These are phyloP conservation scores for Sinopyrophorus schimmeli DNA, from an alignment of 2,888 invertebrate genomes.

Conservation along the genomic window DNA sequence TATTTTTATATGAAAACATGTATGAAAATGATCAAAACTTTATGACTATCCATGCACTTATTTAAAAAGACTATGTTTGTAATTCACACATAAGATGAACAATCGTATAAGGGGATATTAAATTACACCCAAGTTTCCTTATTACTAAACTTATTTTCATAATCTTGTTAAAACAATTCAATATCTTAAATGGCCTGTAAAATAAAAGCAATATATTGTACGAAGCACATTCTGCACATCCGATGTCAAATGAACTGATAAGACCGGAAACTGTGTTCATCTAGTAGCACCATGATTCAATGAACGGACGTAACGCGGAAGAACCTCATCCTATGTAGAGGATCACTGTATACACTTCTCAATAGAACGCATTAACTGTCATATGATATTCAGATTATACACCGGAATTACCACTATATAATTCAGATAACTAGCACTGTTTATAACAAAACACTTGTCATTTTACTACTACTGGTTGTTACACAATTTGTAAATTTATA, in stretches of 20 bases:
- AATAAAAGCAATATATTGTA: slow-evolving; percentile 32
- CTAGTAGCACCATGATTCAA: slow-evolving; percentile 41
- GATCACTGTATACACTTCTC: slow-evolving; percentile 34
- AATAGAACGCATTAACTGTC: slow-evolving; percentile 36
- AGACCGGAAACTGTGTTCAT: slow-evolving; percentile 43
- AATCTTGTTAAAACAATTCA: no score
- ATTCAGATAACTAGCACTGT: slow-evolving; percentile 3
- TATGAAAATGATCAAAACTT: no score
- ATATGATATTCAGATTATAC: slow-evolving; percentile 28
- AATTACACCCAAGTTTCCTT: no score
- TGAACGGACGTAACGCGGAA: slow-evolving; percentile 42
- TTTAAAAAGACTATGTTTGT: no score
- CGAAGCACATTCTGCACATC: slow-evolving; percentile 43
- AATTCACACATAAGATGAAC: no score
- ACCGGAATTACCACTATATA: slow-evolving; percentile 17
- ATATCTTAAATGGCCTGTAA: slow-evolving; percentile 21
- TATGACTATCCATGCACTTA: no score
- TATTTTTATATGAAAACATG: no score
- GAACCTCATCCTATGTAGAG: slow-evolving; percentile 32
- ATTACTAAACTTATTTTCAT: no score
- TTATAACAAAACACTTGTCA: no score
- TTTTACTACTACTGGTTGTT: no score
- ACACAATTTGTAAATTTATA: no score
- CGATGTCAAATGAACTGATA: slow-evolving; percentile 44
- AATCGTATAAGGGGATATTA: no score